These are phyloP conservation scores for Hydractinia echinata DNA, from an alignment of 30 jellyfish, hydroid and myxozoan genomes.

Conservation along the genomic window DNA sequence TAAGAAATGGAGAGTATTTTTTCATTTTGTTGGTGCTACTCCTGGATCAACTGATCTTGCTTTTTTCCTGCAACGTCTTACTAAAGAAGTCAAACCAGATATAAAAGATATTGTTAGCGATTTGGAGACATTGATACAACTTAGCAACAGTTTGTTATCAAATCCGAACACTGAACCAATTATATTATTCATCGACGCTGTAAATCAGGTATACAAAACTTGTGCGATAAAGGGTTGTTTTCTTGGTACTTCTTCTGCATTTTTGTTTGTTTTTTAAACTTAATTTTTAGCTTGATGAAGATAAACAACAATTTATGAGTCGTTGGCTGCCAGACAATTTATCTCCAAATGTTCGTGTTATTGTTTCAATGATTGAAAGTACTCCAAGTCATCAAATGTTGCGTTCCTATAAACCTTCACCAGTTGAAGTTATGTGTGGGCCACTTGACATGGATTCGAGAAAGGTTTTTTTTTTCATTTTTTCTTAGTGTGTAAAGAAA, in stretches of 20 bases:
- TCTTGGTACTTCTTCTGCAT: too few relatives aligned
- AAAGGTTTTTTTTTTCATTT: slow-evolving; percentile 20
- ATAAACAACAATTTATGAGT: slow-evolving; percentile 47
- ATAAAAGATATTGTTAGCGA: slow-evolving; percentile 93
- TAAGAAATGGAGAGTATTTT: slow-evolving; percentile 80
- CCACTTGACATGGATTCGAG: slow-evolving; percentile 47
- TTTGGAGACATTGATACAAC: slow-evolving; percentile 82
- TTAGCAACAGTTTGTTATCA: slow-evolving; percentile 83
- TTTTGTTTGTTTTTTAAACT: too few relatives aligned
- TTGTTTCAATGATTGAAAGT: slow-evolving; percentile 56
- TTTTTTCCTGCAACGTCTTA: slow-evolving; percentile 87
- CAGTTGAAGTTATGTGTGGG: slow-evolving; percentile 55
- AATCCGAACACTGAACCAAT: slow-evolving; percentile 95
- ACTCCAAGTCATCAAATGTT: slow-evolving; percentile 54
- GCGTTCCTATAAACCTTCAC: slow-evolving; percentile 32
- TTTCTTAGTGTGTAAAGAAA: too few relatives aligned
- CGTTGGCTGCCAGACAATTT: slow-evolving; percentile 66
- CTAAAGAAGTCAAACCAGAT: slow-evolving; percentile 86
- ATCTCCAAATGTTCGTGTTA: slow-evolving; percentile 57
- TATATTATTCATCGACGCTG: slow-evolving; percentile 83
- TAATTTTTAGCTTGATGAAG: slow-evolving; percentile 53
- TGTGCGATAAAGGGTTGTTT: too few relatives aligned
- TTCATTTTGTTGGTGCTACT: slow-evolving; percentile 98
- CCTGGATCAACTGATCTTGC: slow-evolving; percentile 99
- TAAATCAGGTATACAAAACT: slow-evolving; percentile 68